These are phyloP conservation scores for Dinoponera quadriceps DNA, from an alignment of 1,140 invertebrate species.

Conservation along the genomic window DNA sequence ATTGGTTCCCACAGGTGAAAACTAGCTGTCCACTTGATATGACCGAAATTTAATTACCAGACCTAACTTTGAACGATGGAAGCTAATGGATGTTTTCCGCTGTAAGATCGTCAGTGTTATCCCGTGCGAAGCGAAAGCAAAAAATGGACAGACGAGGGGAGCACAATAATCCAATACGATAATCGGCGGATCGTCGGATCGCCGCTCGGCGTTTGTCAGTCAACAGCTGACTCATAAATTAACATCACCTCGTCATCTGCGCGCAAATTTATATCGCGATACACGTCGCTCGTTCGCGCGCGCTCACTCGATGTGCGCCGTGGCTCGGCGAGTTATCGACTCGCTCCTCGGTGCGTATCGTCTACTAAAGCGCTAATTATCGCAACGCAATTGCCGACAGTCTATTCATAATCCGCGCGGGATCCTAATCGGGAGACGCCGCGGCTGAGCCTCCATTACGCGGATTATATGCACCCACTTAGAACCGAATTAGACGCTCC, in stretches of 20 bases:
- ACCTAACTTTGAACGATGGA: too few relatives aligned
- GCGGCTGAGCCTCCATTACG: slow-evolving; percentile 63
- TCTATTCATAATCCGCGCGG: slow-evolving; percentile 70
- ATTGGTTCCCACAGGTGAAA: too few relatives aligned
- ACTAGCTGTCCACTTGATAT: too few relatives aligned
- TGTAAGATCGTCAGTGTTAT: not conserved
- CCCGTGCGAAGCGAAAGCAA: not conserved
- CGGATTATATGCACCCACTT: slow-evolving; percentile 65
- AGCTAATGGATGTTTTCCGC: too few relatives aligned
- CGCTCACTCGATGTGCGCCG: not conserved
- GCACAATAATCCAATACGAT: slow-evolving; percentile 7
- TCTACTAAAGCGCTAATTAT: slow-evolving; percentile 50
- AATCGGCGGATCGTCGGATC: not conserved
- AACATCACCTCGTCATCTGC: slow-evolving; percentile 19
- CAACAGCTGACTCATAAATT: slow-evolving; percentile 35
- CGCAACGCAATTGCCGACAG: slow-evolving; percentile 49
- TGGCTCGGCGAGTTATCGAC: slow-evolving; percentile 34
- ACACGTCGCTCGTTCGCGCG: slow-evolving; percentile 18
- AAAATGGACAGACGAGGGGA: not conserved
- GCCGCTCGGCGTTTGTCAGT: slow-evolving; percentile 42
- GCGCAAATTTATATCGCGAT: not conserved
- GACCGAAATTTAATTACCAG: too few relatives aligned
- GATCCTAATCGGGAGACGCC: slow-evolving; percentile 40
- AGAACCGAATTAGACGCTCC: slow-evolving; percentile 58
- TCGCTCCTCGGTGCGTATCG: slow-evolving; percentile 28